Evolutionary conservation across 2,888 invertebrate genomes (phyloP), one percentile per base, ranked within the genome.

Genomic region (Volucella zonaria): DNA sequence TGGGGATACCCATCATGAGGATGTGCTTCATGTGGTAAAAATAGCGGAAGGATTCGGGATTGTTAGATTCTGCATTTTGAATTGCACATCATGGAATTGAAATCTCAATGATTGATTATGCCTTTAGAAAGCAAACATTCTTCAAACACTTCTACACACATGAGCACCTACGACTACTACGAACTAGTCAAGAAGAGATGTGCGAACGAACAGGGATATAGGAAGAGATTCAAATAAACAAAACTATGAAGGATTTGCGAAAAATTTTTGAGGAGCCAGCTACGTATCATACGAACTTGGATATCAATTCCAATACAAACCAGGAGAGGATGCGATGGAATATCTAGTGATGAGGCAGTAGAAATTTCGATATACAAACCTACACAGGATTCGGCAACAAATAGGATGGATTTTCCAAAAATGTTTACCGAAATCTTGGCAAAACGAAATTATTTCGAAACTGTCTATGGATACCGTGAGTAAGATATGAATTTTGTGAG

Each of bases 41-140:
- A 61, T 67, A 40, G 52, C 18, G n/a, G 56, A 64, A 42, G 77
- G 71, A 78, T 78, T 78, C 61, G 6, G 31, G 6, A 31, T 31
- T 31, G 31, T 31, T 31, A 6, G 31, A 31, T 31, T 31, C 31
- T 31, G 6, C 31, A 31, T 31, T 31, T 31, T 31, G 31, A 31
- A 31, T 31, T 31, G 31, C 64, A 78, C 66, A 73, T 66, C 66
- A 71, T 73, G 43, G 71, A 66, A 80, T 74, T 67, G 58, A 89
- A 89, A 90, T 90, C 90, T 88, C 89, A 88, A 88, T 90, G 90
- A 89, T 89, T 89, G 90, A 90, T 90, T 89, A 89, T 88, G 87
- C 90, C 90, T 88, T 90, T 89, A 88, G 68, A 74, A 62, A 61
- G 74, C 73, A 80, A 80, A 80, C 74, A 80, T 80, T 56, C 47